Percentiles rank a stretch among this genome's conserved stretches.
Conservation (phyloP, 2,797 vertebrate species). For the Columba guinea region DNA sequence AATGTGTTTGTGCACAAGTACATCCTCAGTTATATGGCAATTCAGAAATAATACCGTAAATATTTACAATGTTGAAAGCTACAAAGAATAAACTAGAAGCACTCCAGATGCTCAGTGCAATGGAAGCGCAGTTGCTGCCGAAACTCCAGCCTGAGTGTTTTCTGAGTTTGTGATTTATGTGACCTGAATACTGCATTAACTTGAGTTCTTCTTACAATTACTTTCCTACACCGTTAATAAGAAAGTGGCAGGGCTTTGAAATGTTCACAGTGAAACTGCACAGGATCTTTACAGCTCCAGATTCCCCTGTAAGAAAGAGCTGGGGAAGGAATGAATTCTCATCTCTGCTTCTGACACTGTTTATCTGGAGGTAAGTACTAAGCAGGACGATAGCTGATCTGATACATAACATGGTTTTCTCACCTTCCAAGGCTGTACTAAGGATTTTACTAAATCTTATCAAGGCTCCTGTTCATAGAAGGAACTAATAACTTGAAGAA, state of each 20-base stretch:
- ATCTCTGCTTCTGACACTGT: not conserved
- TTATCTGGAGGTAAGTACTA: not conserved
- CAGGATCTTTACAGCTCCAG: not conserved
- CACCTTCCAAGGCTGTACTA: not conserved
- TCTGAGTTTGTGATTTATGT: not conserved
- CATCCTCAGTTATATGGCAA: not conserved
- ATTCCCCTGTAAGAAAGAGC: not conserved
- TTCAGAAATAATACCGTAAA: conserved; percentile 6
- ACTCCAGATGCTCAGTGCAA: not conserved
- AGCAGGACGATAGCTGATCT: not conserved
- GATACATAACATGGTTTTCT: not conserved
- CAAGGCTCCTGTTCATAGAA: not conserved
- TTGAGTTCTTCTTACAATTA: not conserved
- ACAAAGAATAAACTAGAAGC: conserved; percentile 10
- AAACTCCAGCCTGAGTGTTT: not conserved
- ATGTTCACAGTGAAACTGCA: not conserved
- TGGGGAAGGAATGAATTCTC: conserved; percentile 19
- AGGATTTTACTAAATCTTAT: conserved; percentile 1
- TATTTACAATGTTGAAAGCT: not conserved
- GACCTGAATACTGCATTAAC: not conserved
- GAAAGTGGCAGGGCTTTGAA: not conserved
- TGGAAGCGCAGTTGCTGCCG: not conserved
- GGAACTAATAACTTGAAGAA: not conserved
- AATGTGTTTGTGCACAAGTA: not conserved
- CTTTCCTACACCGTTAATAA: not conserved